phyloP scores from a whole-genome alignment of 2,113 vertebrate genomes.

The Pavo muticus region DNA sequence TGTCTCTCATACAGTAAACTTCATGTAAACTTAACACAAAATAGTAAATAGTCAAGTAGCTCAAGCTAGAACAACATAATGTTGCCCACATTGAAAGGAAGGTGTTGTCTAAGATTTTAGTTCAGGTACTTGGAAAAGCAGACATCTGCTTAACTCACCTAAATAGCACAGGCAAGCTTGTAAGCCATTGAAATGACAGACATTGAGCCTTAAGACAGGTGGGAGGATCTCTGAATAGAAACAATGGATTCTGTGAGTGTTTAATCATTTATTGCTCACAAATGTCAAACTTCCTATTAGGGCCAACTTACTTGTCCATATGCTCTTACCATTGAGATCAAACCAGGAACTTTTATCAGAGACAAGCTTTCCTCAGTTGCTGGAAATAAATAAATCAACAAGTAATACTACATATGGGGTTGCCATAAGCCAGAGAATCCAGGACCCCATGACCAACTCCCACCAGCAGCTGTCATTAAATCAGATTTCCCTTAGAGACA shows the following conservation, averaged over 20 bases:
- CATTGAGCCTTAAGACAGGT: background rate
- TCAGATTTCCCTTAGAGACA: background rate
- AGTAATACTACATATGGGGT: background rate
- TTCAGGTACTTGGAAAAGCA: background rate
- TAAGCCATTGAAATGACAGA: background rate
- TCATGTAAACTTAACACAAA: too few species aligned
- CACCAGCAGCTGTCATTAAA: background rate
- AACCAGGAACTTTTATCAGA: background rate
- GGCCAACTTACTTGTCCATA: background rate
- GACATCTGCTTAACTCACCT: background rate
- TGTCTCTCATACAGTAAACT: background rate
- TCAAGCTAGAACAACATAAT: too few species aligned
- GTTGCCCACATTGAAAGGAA: background rate
- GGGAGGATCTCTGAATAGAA: background rate
- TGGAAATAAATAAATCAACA: background rate
- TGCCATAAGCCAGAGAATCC: background rate
- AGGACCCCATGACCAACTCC: background rate
- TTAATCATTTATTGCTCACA: background rate
- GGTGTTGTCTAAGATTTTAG: too few species aligned
- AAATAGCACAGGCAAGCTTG: background rate
- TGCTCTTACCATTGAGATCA: background rate
- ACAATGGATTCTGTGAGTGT: too few species aligned
- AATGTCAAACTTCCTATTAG: background rate
- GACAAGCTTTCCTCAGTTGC: background rate
- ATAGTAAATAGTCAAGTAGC: too few species aligned